Evolutionary conservation across 2,797 vertebrate species (phyloP).

Genomic region (Chelonia mydas): DNA sequence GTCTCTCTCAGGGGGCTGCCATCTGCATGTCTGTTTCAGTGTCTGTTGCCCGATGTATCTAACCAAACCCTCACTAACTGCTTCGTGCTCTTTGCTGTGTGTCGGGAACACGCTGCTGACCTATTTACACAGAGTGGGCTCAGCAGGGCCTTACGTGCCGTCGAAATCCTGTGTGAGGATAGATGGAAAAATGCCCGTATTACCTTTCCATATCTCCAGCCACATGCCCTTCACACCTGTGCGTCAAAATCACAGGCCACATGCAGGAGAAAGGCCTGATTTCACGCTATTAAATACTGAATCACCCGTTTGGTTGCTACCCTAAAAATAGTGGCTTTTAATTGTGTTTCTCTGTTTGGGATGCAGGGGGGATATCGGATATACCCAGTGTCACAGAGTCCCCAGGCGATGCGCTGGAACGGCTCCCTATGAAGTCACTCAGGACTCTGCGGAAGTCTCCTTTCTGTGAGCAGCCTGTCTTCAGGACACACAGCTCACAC

Average conservation of each 20-base stretch:
- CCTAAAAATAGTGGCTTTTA: background rate
- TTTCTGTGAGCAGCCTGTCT: too few relatives aligned
- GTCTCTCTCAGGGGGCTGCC: conserved; percentile 31
- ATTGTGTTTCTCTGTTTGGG: background rate
- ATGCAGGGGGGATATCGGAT: background rate
- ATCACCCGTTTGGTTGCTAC: background rate
- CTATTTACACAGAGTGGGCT: fast-evolving
- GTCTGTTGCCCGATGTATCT: fast-evolving
- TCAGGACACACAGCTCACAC: too few relatives aligned
- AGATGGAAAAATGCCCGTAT: background rate
- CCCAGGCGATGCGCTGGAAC: too few relatives aligned
- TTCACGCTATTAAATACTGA: fast-evolving
- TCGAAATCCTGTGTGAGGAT: fast-evolving
- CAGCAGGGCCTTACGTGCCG: fast-evolving
- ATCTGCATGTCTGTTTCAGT: conserved; percentile 51
- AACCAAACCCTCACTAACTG: background rate
- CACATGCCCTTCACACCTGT: background rate
- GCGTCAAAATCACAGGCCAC: fast-evolving
- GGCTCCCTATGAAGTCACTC: too few relatives aligned
- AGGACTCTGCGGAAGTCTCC: too few relatives aligned
- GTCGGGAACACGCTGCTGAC: fast-evolving
- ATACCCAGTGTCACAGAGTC: background rate
- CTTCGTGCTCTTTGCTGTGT: fast-evolving
- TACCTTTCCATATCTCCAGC: background rate
- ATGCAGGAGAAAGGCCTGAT: background rate